A percentile compares a stretch with the other conserved stretches of the same genome.
These are phyloP conservation scores for Arrhopalites spinosus DNA, from an alignment of 2,888 invertebrate species.

Conservation along the genomic window DNA sequence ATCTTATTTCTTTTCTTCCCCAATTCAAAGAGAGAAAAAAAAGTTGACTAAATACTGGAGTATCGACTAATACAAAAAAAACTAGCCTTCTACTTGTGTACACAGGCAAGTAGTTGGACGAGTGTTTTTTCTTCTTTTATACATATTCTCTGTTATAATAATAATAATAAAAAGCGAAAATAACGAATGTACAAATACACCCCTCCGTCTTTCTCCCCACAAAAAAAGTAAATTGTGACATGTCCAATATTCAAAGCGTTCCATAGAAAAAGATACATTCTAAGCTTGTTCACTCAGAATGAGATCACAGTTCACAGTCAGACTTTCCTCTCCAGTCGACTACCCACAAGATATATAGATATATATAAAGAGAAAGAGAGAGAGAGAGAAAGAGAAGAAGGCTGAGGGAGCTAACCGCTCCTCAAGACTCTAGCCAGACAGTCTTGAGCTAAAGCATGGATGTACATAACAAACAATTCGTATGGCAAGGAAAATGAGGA, in stretches of 20 bases:
- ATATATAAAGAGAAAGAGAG: neutral
- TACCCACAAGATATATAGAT: neutral
- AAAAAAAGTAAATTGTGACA: conserved; percentile 30
- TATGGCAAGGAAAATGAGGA: neutral
- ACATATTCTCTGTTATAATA: neutral
- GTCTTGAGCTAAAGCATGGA: neutral
- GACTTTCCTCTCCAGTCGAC: conserved; percentile 4
- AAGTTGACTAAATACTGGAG: no score
- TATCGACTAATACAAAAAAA: no score
- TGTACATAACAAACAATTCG: neutral
- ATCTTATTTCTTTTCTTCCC: no score
- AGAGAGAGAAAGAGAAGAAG: neutral
- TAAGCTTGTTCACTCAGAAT: neutral
- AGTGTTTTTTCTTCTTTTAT: neutral
- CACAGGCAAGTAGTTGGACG: neutral
- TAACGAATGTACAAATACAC: neutral
- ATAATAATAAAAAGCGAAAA: neutral
- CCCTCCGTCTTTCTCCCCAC: neutral
- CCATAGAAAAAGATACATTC: neutral
- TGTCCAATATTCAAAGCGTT: conserved; percentile 7
- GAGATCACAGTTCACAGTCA: conserved; percentile 6
- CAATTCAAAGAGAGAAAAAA: no score
- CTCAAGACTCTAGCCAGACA: no score
- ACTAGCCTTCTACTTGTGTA: neutral
- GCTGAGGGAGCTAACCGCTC: neutral